Percentiles rank a stretch among this genome's conserved stretches.
phyloP scores from a whole-genome alignment of 2,888 invertebrate genomes.

The Andrena haemorrhoa region DNA sequence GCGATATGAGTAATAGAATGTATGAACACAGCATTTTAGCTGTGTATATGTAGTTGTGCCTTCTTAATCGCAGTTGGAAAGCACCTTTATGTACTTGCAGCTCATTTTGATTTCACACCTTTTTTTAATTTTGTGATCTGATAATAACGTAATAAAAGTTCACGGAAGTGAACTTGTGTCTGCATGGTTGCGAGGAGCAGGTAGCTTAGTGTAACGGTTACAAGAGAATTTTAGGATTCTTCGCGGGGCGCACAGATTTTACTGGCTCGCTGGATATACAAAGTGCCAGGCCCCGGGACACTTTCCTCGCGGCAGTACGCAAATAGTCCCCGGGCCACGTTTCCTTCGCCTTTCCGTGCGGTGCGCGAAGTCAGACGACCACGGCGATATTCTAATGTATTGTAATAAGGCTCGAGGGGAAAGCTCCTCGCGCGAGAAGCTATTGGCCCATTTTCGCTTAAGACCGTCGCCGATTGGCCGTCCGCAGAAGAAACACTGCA shows the following conservation, averaged over 20 bases:
- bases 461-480: slow-evolving; percentile 74
- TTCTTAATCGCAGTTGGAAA: no score
- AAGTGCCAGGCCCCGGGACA: slow-evolving; percentile 22
- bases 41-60: no score
- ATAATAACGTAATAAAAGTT: no score
- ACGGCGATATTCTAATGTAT: slow-evolving; percentile 77
- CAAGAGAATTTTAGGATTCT: neutral
- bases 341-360: slow-evolving; percentile 41
- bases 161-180: no score
- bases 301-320: slow-evolving; percentile 39
- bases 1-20: no score
- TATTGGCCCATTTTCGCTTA: slow-evolving; percentile 77
- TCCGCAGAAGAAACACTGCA: slow-evolving; percentile 78
- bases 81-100: no score
- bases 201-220: neutral
- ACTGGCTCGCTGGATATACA: slow-evolving; percentile 1
- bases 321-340: slow-evolving; percentile 44
- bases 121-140: no score
- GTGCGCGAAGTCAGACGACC: slow-evolving; percentile 54
- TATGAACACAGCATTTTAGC: no score
- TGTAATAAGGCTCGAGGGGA: slow-evolving; percentile 73
- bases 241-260: slow-evolving; percentile 14
- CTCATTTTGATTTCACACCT: no score
- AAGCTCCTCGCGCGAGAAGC: slow-evolving; percentile 67
- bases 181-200: no score